These are phyloP conservation scores for Volucella bombylans DNA, from an alignment of 2,888 invertebrate genomes.

Conservation along the genomic window DNA sequence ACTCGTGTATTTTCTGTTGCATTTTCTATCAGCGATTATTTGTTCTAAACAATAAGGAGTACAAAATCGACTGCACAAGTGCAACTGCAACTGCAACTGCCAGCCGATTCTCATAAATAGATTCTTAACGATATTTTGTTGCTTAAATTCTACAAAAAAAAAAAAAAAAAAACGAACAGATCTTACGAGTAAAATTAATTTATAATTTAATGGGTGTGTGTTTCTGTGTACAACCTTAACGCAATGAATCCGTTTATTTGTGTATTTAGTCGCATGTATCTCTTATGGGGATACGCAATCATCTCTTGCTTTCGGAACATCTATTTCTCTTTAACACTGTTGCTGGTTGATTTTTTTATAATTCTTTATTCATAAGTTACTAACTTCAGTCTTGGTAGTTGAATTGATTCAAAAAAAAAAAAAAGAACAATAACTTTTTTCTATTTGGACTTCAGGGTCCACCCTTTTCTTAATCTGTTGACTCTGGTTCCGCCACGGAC, in stretches of 20 bases:
- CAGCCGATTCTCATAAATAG: slow-evolving; percentile 41
- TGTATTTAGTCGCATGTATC: slow-evolving; percentile 10
- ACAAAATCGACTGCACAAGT: not conserved
- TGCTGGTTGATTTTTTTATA: slow-evolving; percentile 29
- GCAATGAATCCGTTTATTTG: slow-evolving; percentile 15
- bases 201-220: slow-evolving; percentile 28
- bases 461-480: slow-evolving; percentile 12
- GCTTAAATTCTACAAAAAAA: slow-evolving; percentile 37
- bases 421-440: slow-evolving; percentile 5
- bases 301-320: slow-evolving; percentile 23
- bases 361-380: slow-evolving; percentile 57
- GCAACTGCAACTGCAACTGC: not conserved
- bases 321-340: slow-evolving; percentile 27
- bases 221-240: slow-evolving; percentile 31
- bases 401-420: slow-evolving; percentile 53
- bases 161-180: slow-evolving; percentile 32
- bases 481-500: not conserved
- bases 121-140: slow-evolving; percentile 21
- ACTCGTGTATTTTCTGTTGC: not conserved
- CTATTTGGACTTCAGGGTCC: slow-evolving; percentile 34
- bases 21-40: not conserved
- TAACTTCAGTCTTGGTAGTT: slow-evolving; percentile 71
- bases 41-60: not conserved
- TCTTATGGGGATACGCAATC: not conserved
- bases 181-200: slow-evolving; percentile 25